Base-by-base conservation (phyloP, 1,140 invertebrate species). In the Penaeus chinensis region DNA sequence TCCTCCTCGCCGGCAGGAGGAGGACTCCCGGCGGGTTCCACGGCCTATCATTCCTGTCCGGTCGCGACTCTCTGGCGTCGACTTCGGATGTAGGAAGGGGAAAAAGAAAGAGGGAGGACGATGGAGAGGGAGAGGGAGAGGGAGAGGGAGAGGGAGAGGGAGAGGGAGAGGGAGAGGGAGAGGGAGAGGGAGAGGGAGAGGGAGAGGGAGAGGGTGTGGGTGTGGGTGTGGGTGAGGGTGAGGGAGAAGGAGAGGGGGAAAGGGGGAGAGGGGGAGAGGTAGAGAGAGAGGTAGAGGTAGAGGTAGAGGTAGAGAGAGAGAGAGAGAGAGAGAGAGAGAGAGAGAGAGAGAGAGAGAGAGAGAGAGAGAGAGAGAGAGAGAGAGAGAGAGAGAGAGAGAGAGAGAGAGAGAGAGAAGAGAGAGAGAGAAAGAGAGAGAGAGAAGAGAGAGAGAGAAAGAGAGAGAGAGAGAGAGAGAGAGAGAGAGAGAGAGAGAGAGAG, bases 311-410 rank as follows among this genome's bases (percentile, higher is more conserved):
- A 47, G 10, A 10, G 42, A 47, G 42, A 10, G 42, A 47, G 42
- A 10, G 42, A 47, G 42, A 10, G 10, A 47, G 42, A 10, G 42
- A 47, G 42, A 10, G 42, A 47, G 42, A 10, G n/a, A 24, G n/a
- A 24, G n/a, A 24, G n/a, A 24, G 69, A 71, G 69, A 71, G 69
- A 71, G 27, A 8, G 65, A 69, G 22, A 27, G 22, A 20, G 22
- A 16, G n/a, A 71, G 69, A 24, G 69, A 71, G 69, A 24, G 69
- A 71, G 69, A 71, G 69, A 71, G 69, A 71, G 69, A 71, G 69
- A 71, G 69, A 71, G n/a, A 71, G 69, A 24, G n/a, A 71, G 69
- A 24, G 69, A 71, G 69, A 24, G 69, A 71, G 69, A 71, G 69
- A 71, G 69, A 71, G 69, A 71, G 69, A 71, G n/a, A 71, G 69